These are phyloP conservation scores for Clinocottus analis DNA, from an alignment of 2,113 vertebrate species.

Conservation along the genomic window DNA sequence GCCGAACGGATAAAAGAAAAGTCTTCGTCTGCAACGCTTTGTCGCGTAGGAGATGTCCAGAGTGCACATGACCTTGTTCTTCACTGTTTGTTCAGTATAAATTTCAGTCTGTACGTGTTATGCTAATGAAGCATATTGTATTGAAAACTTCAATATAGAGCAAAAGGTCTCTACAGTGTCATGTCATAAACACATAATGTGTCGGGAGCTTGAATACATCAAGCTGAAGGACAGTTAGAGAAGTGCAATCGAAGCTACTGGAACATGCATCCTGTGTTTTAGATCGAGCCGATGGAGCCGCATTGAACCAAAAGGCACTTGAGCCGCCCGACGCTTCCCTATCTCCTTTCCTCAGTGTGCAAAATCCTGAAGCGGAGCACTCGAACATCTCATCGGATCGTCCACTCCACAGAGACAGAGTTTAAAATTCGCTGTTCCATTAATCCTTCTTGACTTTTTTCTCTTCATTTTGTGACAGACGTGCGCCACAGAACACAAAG, in stretches of 20 bases:
- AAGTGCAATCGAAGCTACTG: background rate
- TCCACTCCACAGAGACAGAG: background rate
- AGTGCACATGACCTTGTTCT: too few relatives aligned
- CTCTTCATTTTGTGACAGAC: background rate
- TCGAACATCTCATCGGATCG: constrained; percentile 30
- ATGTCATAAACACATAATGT: background rate
- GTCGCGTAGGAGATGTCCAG: background rate
- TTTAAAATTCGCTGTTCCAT: background rate
- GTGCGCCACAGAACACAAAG: background rate
- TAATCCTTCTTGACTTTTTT: constrained; percentile 1
- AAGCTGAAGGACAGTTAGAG: background rate
- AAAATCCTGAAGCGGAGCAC: constrained; percentile 14
- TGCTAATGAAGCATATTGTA: background rate
- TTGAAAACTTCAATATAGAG: background rate
- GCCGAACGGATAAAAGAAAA: background rate
- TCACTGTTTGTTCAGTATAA: too few relatives aligned
- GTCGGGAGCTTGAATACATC: background rate
- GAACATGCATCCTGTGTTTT: background rate
- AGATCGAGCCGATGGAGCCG: background rate
- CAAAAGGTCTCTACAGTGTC: background rate
- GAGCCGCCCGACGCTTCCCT: background rate
- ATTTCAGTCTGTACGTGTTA: too few relatives aligned
- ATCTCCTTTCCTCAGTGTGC: background rate
- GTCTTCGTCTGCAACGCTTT: background rate
- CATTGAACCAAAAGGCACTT: constrained; percentile 25